phyloP scores from a whole-genome alignment of 2,888 invertebrate species.

The Chloroclystis v-ata region DNA sequence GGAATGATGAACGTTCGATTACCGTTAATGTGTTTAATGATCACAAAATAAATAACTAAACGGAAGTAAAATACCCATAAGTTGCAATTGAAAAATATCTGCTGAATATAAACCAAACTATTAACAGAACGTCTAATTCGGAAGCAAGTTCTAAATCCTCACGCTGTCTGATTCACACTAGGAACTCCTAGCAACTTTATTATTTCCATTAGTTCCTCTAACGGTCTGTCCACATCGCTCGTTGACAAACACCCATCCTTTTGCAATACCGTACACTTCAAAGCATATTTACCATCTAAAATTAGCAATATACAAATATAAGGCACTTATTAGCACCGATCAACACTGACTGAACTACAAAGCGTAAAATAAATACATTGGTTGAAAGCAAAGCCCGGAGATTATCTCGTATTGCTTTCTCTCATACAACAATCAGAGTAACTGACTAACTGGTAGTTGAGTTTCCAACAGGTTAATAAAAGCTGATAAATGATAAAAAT shows the following conservation, averaged over 20 bases:
- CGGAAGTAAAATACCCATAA: too few species aligned
- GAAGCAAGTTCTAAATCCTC: conserved; percentile 4
- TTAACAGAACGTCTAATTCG: not conserved
- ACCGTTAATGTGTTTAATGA: too few species aligned
- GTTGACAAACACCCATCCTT: conserved; percentile 14
- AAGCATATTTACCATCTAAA: conserved; percentile 26
- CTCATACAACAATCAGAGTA: not conserved
- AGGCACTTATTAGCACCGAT: conserved; percentile 57
- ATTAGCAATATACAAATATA: conserved; percentile 33
- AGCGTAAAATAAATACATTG: conserved; percentile 62
- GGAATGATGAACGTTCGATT: too few species aligned
- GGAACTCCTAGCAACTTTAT: conserved; percentile 4
- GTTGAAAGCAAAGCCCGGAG: conserved; percentile 1
- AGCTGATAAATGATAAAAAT: too few species aligned
- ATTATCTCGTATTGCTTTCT: not conserved
- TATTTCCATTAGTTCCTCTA: conserved; percentile 7
- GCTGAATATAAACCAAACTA: not conserved
- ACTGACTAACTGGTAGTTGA: too few species aligned
- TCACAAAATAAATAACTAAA: not conserved
- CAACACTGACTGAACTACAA: conserved; percentile 56
- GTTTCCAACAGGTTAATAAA: too few species aligned
- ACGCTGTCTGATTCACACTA: conserved; percentile 8
- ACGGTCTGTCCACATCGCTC: conserved; percentile 7
- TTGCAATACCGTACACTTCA: conserved; percentile 23
- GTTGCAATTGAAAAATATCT: not conserved